Evolutionary conservation across 2,888 invertebrate genomes (phyloP), one percentile per base, ranked within the genome.

Genomic region (Anarsia innoxiella): DNA sequence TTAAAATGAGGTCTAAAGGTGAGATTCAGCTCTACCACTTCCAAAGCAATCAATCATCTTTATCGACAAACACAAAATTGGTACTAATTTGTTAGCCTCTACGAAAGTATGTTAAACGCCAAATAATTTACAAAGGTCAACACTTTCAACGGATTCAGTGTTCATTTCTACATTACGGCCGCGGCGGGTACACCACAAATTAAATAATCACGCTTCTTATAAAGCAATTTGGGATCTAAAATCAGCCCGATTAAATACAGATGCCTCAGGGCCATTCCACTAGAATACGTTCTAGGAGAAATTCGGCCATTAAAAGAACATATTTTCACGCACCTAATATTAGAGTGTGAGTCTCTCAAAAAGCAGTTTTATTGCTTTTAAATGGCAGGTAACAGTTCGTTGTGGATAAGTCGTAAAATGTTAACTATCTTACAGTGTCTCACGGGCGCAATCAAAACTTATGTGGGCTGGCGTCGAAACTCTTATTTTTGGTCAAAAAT

Each of bases 331-430:
- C 69, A 71, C 58, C 62, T 56, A 65, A 70, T 66, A 68, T 64
- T 62, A 59, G 56, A 57, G 54, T 53, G 50, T 56, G 54, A 66
- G 59, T 67, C 58, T 59, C 55, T 70, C 66, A 66, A 72, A 76
- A 76, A 67, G 59, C 64, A 45, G 52, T 73, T 79, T 79, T 80
- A 80, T 75, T 59, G 59, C 74, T 73, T 77, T 76, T 75, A 75
- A 80, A 82, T 77, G 62, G 68, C 63, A 66, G 67, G 71, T 70
- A 68, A 69, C 66, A 70, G 68, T 66, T 64, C 61, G 57, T 67
- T 62, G 62, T 53, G 51, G 58, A 49, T 51, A 45, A 50, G 59
- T 71, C 75, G 66, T 74, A 70, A 70, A 72, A 69, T 25, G 48
- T 57, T 50, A 56, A 49, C 47, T 62, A 67, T 64, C 54, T 35